Base-by-base conservation (phyloP, 2,797 vertebrate species). In the Falco cherrug region DNA sequence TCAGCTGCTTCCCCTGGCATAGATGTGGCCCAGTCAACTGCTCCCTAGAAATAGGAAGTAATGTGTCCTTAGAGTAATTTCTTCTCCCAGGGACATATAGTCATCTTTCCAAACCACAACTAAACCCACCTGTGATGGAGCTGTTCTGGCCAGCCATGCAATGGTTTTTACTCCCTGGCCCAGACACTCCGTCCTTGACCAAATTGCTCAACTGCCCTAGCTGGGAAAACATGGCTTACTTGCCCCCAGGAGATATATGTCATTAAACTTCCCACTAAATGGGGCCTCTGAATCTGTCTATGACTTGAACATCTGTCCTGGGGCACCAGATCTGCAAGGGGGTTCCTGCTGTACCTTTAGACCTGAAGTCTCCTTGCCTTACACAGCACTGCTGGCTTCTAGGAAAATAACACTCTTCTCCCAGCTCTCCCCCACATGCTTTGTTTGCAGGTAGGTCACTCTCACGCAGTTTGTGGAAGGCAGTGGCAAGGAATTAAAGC, bases 221-320 rank as follows among this genome's bases (percentile, higher is more conserved):
- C 74, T 70, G 67, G 81, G 48, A 90, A 93, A 48, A 56, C 50
- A 57, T 47, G 56, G 37, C 18, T 92, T 71, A 29, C 75, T 74
- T 94, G 39, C 24, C 61, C 31, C 16, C 31, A 57, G 91, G 75
- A 89, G 45, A 83, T 77, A 45, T 26, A 83, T 39, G 43, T 94
- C 69, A 74, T 87, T 67, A 91, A 53, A 56, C 60, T 85, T 80
- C 15, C 71, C 60, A 77, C 68, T 93, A 67, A 93, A 57, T 37
- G 29, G 21, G 53, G 64, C 45, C 48, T 89, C 37, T 47, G 37
- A 87, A 79, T 76, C 35, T 31, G 37, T 84, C 73, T 89, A 25
- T 70, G 48, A 29, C 71, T 64, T 87, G 68, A 87, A 60, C 3
- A 0, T 41, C 56, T 93, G 31, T 80, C 64, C 64, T 28, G 59